Conservation (phyloP, 2,113 vertebrate genomes). For the Sigmodon hispidus region DNA sequence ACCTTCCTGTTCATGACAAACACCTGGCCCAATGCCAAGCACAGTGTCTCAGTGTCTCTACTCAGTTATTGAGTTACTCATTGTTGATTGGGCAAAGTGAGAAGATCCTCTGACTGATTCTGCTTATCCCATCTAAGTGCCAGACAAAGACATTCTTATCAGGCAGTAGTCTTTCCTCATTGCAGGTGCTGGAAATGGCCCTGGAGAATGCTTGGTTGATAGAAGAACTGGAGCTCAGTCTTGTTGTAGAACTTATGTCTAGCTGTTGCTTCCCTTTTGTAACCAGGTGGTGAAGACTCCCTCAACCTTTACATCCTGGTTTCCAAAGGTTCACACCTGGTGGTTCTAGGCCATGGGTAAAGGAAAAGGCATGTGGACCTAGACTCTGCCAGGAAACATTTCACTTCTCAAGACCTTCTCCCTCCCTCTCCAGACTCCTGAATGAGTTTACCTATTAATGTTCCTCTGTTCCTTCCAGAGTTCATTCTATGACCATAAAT, state of each 20-base stretch:
- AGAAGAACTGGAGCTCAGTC: not conserved
- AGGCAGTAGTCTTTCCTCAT: not conserved
- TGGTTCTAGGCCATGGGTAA: not conserved
- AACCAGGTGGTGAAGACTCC: not conserved
- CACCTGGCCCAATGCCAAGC: not conserved
- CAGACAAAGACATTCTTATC: not conserved
- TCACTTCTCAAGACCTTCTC: slow-evolving; percentile 1
- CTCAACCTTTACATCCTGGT: not conserved
- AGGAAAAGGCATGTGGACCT: not conserved
- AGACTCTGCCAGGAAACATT: not conserved
- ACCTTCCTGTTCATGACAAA: not conserved
- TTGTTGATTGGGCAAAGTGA: not conserved
- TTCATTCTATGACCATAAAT: not conserved
- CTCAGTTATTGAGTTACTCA: not conserved
- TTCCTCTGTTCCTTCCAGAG: not conserved
- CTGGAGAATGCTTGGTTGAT: not conserved
- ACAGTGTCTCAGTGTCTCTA: not conserved
- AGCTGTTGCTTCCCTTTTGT: not conserved
- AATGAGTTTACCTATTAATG: not conserved
- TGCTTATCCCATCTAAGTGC: not conserved
- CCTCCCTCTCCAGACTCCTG: not conserved
- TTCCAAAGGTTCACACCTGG: not conserved
- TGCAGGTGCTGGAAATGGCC: not conserved
- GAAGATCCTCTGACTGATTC: not conserved
- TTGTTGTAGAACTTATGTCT: not conserved